Conservation (phyloP, 1,140 invertebrate genomes). For the Ceratina calcarata region DNA sequence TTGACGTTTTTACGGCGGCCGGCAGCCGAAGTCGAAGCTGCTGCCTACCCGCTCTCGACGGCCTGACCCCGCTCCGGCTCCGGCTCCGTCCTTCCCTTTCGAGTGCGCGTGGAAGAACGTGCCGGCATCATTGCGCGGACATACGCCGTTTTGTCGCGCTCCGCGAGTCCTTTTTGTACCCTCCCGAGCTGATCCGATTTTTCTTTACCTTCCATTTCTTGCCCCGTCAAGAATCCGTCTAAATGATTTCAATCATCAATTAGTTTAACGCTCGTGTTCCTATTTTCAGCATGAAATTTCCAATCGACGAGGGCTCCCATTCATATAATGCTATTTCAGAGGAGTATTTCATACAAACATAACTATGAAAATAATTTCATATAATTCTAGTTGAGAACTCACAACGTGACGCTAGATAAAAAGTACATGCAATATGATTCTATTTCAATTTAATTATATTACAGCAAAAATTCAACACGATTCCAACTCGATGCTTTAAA, state of each 20-base stretch:
- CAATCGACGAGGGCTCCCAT: background rate
- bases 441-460: too few relatives aligned
- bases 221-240: background rate
- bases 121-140: background rate
- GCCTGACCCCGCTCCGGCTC: conserved; percentile 69
- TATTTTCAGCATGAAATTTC: too few relatives aligned
- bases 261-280: too few relatives aligned
- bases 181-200: background rate
- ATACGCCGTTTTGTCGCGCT: conserved; percentile 21
- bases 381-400: too few relatives aligned
- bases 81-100: conserved; percentile 22
- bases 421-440: too few relatives aligned
- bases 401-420: too few relatives aligned
- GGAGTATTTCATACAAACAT: background rate
- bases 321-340: background rate
- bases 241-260: too few relatives aligned
- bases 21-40: conserved; percentile 77
- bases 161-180: background rate
- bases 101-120: conserved; percentile 41
- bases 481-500: too few relatives aligned
- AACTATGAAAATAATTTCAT: too few relatives aligned
- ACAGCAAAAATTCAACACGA: too few relatives aligned
- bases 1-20: conserved; percentile 81
- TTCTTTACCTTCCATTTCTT: background rate
- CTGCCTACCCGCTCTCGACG: conserved; percentile 65